Percentiles rank a stretch among this genome's conserved stretches.
Conservation (phyloP, 1,140 invertebrate species). For the Cydia splendana region DNA sequence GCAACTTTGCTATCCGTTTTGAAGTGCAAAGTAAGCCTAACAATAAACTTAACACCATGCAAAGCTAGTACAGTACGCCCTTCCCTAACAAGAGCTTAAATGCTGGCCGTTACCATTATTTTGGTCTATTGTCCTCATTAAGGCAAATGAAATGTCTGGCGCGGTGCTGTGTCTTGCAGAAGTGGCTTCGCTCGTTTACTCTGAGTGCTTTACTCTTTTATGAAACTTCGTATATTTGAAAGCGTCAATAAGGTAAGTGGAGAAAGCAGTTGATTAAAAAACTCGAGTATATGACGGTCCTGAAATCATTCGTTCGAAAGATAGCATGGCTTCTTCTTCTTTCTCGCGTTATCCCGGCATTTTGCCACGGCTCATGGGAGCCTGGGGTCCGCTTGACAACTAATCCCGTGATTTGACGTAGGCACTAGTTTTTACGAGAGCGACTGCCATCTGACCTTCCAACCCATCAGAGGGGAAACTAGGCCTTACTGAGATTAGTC, state of each 20-base stretch:
- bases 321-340: too few species aligned
- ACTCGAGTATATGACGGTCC: neutral
- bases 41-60: neutral
- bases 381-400: too few species aligned
- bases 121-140: conserved; percentile 44
- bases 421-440: too few species aligned
- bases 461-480: too few species aligned
- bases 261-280: neutral
- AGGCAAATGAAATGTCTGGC: conserved; percentile 34
- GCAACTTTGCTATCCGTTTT: too few species aligned
- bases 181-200: neutral
- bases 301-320: too few species aligned
- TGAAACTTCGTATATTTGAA: neutral
- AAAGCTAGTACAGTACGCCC: neutral
- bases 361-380: too few species aligned
- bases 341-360: too few species aligned
- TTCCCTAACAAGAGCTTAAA: conserved; percentile 20
- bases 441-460: too few species aligned
- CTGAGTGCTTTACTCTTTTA: neutral
- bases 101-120: conserved; percentile 34
- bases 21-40: too few species aligned
- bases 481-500: too few species aligned
- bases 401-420: too few species aligned
- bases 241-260: neutral
- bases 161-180: neutral